These are phyloP conservation scores for Drosophila ananassae DNA, from an alignment of 1,140 invertebrate species.

Conservation along the genomic window DNA sequence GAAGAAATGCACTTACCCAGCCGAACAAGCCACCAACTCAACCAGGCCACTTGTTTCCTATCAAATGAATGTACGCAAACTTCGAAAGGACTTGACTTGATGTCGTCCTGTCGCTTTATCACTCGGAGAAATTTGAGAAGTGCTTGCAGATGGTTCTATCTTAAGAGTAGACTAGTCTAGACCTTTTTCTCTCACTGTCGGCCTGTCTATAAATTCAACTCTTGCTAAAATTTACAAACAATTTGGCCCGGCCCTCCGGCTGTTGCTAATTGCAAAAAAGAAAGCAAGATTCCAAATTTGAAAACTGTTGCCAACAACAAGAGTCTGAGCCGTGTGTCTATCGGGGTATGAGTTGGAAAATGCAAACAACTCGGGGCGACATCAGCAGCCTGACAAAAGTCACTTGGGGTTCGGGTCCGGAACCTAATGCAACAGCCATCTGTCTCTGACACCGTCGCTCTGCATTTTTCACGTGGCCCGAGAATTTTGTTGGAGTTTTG, in stretches of 20 bases:
- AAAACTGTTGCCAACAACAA: slow-evolving; percentile 28
- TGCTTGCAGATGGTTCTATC: too few relatives aligned
- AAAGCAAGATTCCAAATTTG: slow-evolving; percentile 44
- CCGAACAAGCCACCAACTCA: slow-evolving; percentile 31
- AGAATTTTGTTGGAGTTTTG: slow-evolving; percentile 62
- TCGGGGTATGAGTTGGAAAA: slow-evolving; percentile 48
- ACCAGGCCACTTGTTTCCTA: slow-evolving; percentile 72
- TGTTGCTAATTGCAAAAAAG: slow-evolving; percentile 70
- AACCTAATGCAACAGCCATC: slow-evolving; percentile 24
- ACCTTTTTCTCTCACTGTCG: slow-evolving; percentile 12
- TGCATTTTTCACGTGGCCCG: slow-evolving; percentile 54
- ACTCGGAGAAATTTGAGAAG: not conserved
- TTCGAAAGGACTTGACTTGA: slow-evolving; percentile 48
- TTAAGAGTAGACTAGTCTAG: not conserved
- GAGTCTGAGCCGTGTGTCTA: slow-evolving; percentile 14
- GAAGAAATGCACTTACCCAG: slow-evolving; percentile 55
- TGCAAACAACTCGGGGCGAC: slow-evolving; percentile 29
- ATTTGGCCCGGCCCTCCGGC: slow-evolving; percentile 53
- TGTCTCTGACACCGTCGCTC: slow-evolving; percentile 5
- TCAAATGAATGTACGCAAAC: slow-evolving; percentile 79
- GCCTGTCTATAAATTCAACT: slow-evolving; percentile 17
- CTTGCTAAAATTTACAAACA: slow-evolving; percentile 65
- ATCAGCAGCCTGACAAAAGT: slow-evolving; percentile 49
- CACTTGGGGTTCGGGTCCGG: not conserved
- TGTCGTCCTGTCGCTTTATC: slow-evolving; percentile 12